phyloP scores from a whole-genome alignment of 2,113 vertebrate species.

The Echinops telfairi region DNA sequence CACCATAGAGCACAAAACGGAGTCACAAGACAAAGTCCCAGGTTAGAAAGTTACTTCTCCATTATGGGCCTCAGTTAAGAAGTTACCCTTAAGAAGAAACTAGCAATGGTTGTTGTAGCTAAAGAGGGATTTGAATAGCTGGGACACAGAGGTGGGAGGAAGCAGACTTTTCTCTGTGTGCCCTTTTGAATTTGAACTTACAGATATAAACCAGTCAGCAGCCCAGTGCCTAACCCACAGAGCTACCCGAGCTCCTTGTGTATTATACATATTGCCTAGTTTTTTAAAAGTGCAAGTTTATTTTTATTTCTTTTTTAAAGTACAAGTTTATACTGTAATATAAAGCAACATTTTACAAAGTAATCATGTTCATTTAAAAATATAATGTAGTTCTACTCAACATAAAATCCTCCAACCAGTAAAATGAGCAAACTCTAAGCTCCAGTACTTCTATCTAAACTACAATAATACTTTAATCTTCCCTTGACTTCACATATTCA shows the following conservation, averaged over 20 bases:
- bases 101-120: neutral
- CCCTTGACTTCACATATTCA: constrained; percentile 57
- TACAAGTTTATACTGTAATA: constrained; percentile 29
- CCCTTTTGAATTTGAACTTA: neutral
- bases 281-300: neutral
- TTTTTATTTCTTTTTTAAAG: neutral
- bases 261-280: neutral
- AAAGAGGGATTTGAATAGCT: neutral
- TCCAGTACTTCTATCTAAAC: constrained; percentile 7
- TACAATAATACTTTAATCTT: constrained; percentile 44
- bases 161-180: neutral
- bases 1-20: constrained; percentile 14
- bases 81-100: neutral
- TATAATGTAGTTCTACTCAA: constrained; percentile 27
- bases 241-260: too few relatives aligned
- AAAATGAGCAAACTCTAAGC: neutral
- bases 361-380: constrained; percentile 33
- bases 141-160: neutral
- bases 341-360: constrained; percentile 38
- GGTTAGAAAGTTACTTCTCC: neutral
- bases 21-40: neutral
- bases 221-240: too few relatives aligned
- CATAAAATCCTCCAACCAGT: constrained; percentile 28
- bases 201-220: too few relatives aligned
- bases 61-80: neutral